These are phyloP conservation scores for Epicauta chinensis DNA, from an alignment of 1,140 invertebrate species.

Conservation along the genomic window DNA sequence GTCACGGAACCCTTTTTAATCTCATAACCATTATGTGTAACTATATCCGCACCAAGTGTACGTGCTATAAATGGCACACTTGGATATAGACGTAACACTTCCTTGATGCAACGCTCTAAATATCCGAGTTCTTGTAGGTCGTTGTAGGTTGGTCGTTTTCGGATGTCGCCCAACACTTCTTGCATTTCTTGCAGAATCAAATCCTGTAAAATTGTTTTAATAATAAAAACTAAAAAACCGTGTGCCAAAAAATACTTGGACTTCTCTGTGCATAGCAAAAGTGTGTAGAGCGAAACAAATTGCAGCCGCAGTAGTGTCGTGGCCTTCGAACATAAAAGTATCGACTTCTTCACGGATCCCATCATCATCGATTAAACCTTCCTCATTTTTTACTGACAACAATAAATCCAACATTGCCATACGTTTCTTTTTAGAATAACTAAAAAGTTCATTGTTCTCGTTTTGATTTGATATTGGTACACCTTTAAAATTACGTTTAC, in stretches of 20 bases:
- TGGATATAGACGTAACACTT: slow-evolving; percentile 57
- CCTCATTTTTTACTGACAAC: slow-evolving; percentile 50
- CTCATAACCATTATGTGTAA: slow-evolving; percentile 27
- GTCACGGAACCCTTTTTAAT: slow-evolving; percentile 14
- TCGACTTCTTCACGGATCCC: slow-evolving; percentile 79
- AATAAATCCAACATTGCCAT: slow-evolving; percentile 77
- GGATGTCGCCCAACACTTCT: slow-evolving; percentile 48
- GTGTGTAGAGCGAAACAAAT: slow-evolving; percentile 39
- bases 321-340: slow-evolving; percentile 72
- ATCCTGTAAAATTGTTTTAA: not conserved
- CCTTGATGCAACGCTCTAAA: slow-evolving; percentile 57
- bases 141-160: slow-evolving; percentile 47
- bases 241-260: slow-evolving; percentile 36
- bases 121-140: slow-evolving; percentile 59
- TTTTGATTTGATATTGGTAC: not conserved
- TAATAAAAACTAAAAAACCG: slow-evolving; percentile 38
- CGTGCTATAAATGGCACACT: slow-evolving; percentile 60
- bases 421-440: slow-evolving; percentile 46
- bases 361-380: slow-evolving; percentile 47
- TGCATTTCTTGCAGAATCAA: slow-evolving; percentile 50
- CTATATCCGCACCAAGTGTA: slow-evolving; percentile 44
- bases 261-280: slow-evolving; percentile 34
- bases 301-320: slow-evolving; percentile 41
- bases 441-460: not conserved
- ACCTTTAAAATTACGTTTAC: slow-evolving; percentile 14